Percentiles rank a stretch among this genome's conserved stretches.
Conservation (phyloP, 1,140 invertebrate species). For the Cherax quadricarinatus region DNA sequence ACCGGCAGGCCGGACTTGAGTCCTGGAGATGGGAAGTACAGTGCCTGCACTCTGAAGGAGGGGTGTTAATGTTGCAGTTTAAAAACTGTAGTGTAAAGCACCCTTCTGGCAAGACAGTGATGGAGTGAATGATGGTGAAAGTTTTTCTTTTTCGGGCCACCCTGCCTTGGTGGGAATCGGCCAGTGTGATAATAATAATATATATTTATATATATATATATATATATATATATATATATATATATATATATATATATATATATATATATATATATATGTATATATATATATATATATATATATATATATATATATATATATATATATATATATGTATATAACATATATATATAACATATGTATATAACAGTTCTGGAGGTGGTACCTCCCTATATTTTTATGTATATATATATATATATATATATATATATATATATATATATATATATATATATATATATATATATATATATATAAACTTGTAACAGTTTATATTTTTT, state of each 20-base stretch:
- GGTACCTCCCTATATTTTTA: no score
- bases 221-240: slow-evolving; percentile 12
- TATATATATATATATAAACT: slow-evolving; percentile 34
- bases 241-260: neutral
- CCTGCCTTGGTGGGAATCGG: no score
- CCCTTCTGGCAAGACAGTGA: no score
- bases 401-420: slow-evolving; percentile 39
- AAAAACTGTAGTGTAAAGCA: no score
- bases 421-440: slow-evolving; percentile 46
- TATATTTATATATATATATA: slow-evolving; percentile 34
- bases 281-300: slow-evolving; percentile 48
- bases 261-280: slow-evolving; percentile 25
- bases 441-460: slow-evolving; percentile 46
- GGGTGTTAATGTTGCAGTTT: no score
- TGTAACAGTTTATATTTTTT: neutral
- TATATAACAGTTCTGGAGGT: slow-evolving; percentile 20
- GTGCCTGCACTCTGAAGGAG: no score
- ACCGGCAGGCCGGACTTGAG: no score
- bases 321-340: slow-evolving; percentile 37
- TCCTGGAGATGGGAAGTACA: no score
- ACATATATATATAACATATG: slow-evolving; percentile 36
- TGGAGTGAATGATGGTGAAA: no score
- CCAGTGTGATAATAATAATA: neutral
- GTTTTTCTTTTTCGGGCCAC: no score
- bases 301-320: slow-evolving; percentile 39